A percentile compares a stretch with the other conserved stretches of the same genome.
Conservation (phyloP, 2,888 invertebrate genomes). For the Cenopis cana region DNA sequence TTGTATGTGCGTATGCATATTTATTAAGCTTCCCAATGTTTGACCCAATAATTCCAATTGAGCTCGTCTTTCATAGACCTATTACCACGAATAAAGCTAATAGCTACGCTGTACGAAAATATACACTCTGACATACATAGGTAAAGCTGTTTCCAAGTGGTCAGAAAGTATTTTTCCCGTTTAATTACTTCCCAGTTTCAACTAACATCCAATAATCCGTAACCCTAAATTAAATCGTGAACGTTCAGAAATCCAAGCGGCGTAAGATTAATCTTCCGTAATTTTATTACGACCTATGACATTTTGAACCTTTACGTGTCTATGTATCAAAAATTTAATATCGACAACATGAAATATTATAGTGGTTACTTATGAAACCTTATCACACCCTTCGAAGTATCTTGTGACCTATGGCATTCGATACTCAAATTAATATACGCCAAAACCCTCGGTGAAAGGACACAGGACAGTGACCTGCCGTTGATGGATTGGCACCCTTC, state of each 20-base stretch:
- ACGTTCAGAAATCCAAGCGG: background rate
- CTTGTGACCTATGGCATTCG: constrained; percentile 54
- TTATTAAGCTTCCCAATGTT: background rate
- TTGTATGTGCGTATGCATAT: no score
- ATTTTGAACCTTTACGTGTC: constrained; percentile 24
- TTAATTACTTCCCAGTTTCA: background rate
- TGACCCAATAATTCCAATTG: background rate
- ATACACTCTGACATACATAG: background rate
- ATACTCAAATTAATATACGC: constrained; percentile 73
- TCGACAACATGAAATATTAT: constrained; percentile 34
- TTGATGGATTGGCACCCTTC: constrained; percentile 81
- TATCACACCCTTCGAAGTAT: constrained; percentile 26
- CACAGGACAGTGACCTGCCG: constrained; percentile 46
- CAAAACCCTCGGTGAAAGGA: constrained; percentile 41
- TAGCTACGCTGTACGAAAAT: background rate
- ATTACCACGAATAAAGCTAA: background rate
- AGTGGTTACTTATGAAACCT: constrained; percentile 39
- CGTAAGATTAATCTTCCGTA: constrained; percentile 14
- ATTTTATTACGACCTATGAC: constrained; percentile 26
- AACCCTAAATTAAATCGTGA: constrained; percentile 5
- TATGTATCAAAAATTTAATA: constrained; percentile 37
- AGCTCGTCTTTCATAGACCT: background rate
- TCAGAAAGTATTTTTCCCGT: background rate
- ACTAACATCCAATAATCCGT: background rate
- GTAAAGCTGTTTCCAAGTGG: background rate